Evolutionary conservation across 1,140 invertebrate genomes (phyloP).

Genomic region (Saxidomus purpurata): DNA sequence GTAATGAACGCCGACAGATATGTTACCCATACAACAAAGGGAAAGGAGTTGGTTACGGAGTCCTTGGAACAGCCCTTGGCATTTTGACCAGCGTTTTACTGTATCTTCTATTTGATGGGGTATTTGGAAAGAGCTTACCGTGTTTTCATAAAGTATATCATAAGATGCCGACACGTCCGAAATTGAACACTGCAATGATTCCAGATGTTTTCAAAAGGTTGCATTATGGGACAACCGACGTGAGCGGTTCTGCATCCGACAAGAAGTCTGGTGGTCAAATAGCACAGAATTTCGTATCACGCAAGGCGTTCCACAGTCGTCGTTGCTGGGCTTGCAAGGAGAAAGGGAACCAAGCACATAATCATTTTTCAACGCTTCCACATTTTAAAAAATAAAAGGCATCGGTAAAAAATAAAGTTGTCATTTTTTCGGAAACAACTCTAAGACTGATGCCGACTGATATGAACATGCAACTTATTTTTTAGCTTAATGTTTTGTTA

Average conservation of each 20-base stretch:
- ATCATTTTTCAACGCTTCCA: no score
- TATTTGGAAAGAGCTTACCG: background rate
- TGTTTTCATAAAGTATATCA: background rate
- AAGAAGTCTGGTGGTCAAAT: background rate
- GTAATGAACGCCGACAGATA: background rate
- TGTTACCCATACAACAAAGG: background rate
- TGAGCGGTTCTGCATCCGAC: background rate
- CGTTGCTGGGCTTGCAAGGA: background rate
- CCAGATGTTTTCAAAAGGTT: background rate
- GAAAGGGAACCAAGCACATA: background rate
- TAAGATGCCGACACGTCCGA: background rate
- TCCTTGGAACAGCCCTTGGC: background rate
- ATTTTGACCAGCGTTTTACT: background rate
- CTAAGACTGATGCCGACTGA: no score
- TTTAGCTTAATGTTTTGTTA: no score
- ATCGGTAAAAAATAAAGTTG: no score
- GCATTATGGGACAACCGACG: background rate
- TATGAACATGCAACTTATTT: no score
- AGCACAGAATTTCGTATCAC: background rate
- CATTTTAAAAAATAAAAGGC: no score
- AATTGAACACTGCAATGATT: background rate
- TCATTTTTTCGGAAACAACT: no score
- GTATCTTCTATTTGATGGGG: constrained; percentile 10
- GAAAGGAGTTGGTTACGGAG: background rate
- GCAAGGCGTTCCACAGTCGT: background rate